phyloP scores from a whole-genome alignment of 2,113 vertebrate genomes.

The Parus major region DNA sequence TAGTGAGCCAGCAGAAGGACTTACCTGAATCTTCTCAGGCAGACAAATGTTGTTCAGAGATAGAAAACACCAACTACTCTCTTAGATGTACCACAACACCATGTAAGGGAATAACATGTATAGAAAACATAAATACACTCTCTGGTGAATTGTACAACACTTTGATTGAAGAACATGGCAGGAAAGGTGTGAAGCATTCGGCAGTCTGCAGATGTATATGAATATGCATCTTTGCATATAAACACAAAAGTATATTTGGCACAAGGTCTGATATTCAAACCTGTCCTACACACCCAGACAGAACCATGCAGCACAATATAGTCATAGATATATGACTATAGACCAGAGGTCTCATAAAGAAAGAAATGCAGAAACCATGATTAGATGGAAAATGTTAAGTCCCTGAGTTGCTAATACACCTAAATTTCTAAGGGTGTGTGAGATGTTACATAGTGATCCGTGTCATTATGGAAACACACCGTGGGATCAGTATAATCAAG shows the following conservation, averaged over 20 bases:
- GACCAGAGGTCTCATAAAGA: neutral
- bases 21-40: neutral
- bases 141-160: neutral
- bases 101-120: neutral
- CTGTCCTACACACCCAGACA: neutral
- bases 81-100: neutral
- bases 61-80: neutral
- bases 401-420: neutral
- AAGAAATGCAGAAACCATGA: slow-evolving; percentile 6
- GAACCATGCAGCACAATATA: neutral
- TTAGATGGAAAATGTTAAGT: neutral
- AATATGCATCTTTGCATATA: neutral
- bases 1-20: neutral
- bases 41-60: neutral
- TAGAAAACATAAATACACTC: neutral
- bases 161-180: neutral
- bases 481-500: no score
- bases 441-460: no score
- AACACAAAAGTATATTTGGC: neutral
- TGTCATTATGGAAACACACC: no score
- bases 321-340: no score
- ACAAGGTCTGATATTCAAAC: neutral
- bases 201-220: neutral
- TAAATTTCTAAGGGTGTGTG: neutral
- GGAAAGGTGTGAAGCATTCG: neutral